Conservation (phyloP, 1,140 invertebrate genomes). For the Nilaparvata lugens region DNA sequence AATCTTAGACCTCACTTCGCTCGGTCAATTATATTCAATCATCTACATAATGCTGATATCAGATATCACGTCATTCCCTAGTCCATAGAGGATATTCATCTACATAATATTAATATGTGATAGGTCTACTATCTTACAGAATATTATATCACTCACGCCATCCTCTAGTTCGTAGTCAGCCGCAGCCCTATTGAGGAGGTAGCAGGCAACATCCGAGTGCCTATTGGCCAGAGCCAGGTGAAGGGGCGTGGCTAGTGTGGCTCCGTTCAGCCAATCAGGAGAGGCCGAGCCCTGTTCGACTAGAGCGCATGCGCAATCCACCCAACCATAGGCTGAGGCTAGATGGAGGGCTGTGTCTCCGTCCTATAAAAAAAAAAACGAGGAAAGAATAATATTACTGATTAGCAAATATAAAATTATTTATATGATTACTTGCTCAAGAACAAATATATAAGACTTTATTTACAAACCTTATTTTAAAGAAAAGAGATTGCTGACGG, state of each 20-base stretch:
- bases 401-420: neutral
- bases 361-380: conserved; percentile 42
- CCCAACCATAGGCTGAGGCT: conserved; percentile 53
- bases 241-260: conserved; percentile 44
- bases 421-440: neutral
- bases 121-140: too few species aligned
- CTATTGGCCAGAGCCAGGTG: conserved; percentile 51
- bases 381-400: neutral
- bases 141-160: conserved; percentile 42
- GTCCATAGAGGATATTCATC: too few species aligned
- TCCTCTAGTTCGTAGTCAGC: conserved; percentile 60
- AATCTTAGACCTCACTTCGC: too few species aligned
- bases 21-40: too few species aligned
- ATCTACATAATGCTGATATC: too few species aligned
- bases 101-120: too few species aligned
- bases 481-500: too few species aligned
- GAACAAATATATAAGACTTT: too few species aligned
- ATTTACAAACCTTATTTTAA: too few species aligned
- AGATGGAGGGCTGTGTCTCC: conserved; percentile 71
- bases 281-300: conserved; percentile 51
- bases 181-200: conserved; percentile 59
- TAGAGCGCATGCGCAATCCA: conserved; percentile 47
- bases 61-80: too few species aligned
- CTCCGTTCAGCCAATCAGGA: conserved; percentile 37
- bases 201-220: conserved; percentile 47